Evolutionary conservation across 2,888 invertebrate species (phyloP).

Genomic region (Rotaria magnacalcarata): DNA sequence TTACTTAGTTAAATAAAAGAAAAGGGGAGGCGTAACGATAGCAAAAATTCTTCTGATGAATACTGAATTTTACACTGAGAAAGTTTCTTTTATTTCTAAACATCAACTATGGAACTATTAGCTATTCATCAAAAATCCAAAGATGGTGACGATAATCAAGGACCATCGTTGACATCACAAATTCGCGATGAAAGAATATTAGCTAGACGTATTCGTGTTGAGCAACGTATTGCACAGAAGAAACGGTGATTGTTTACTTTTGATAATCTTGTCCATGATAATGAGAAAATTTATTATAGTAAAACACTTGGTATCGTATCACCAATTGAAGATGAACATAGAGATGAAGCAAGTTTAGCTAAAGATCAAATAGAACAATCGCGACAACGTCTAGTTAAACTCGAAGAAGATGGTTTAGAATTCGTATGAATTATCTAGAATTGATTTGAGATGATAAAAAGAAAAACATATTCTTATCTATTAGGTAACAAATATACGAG

Average conservation of each 20-base stretch:
- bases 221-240: slow-evolving; percentile 60
- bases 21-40: background rate
- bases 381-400: slow-evolving; percentile 55
- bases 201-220: slow-evolving; percentile 68
- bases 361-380: slow-evolving; percentile 58
- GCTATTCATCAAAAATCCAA: slow-evolving; percentile 45
- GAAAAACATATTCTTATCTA: background rate
- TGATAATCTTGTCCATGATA: too few species aligned
- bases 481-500: slow-evolving; percentile 55
- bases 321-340: slow-evolving; percentile 53
- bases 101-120: slow-evolving; percentile 40
- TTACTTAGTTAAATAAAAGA: background rate
- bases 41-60: background rate
- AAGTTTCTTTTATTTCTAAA: background rate
- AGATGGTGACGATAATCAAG: slow-evolving; percentile 56
- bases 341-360: slow-evolving; percentile 57
- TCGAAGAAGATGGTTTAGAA: slow-evolving; percentile 57
- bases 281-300: slow-evolving; percentile 48
- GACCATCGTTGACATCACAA: slow-evolving; percentile 62
- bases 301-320: slow-evolving; percentile 55
- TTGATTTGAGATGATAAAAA: background rate
- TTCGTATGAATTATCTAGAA: slow-evolving; percentile 48
- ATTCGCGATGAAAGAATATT: slow-evolving; percentile 71
- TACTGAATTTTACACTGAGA: background rate
- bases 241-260: slow-evolving; percentile 48